Base-by-base conservation (phyloP, 1,140 invertebrate species). In the Calliphora vicina region DNA sequence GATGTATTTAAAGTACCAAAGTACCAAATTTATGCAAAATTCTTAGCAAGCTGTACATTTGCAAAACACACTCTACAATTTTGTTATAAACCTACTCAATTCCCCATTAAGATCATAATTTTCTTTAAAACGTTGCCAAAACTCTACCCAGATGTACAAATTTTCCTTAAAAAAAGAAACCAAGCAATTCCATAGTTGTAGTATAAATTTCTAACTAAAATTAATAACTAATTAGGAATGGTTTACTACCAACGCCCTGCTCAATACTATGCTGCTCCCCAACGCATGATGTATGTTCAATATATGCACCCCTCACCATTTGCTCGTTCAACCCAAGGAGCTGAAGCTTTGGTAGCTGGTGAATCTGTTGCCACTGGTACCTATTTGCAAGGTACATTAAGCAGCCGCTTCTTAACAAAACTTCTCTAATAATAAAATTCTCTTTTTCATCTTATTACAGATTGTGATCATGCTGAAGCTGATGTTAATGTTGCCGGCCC, bases 241-340 rank as follows among this genome's bases (percentile, higher is more conserved):
- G 87, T 88, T n/a, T 90, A 89, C 82, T 88, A 86, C 72, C 89
- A 88, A 84, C 87, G 87, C 50, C 89, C 88, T 6, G 86, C 81
- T 83, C 80, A 86, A 85, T 84, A 87, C 86, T 84, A 85, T 87
- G 86, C 86, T 86, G 82, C 84, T 0, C 88, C 89, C 35, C 88
- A 90, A 73, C 85, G 88, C 25, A 85, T 90, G 82, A 90, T 90
- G 89, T 90, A 89, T 71, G 87, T 90, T 86, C 89, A 89, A 85
- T 90, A 90, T 67, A 86, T 89, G 43, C 88, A 88, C 61, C 89
- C 89, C 23, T 86, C 87, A 43, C 85, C 85, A 76, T 85, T 87
- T 61, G 88, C 87, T 27, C 87, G 88, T 43, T 90, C 89, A 50
- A 88, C 87, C 35, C 87, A 88, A 81, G 89, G 87, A 4, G 88